Base-by-base conservation (phyloP, 2,888 invertebrate species). In the Villa cingulata region DNA sequence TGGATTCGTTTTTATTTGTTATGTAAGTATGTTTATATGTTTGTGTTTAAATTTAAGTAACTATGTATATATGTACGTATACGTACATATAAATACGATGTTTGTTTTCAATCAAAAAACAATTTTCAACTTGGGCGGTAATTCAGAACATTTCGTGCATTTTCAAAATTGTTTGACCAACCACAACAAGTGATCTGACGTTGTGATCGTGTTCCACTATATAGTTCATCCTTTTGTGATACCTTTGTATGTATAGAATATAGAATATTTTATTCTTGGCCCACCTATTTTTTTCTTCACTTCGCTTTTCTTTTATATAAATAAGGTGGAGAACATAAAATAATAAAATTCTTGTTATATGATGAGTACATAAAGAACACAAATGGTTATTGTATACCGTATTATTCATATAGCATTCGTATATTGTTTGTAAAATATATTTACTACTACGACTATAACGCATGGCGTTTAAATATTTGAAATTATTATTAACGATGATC, bases 121-220 rank as follows among this genome's bases (percentile, higher is more conserved):
- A 50, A 52, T 50, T 52, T 52, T 52, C 52, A 49, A 52, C 52
- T 52, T 52, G 52, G 52, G 52, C 52, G 52, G 52, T 52, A 52
- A 45, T 49, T 45, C 45, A 48, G 45, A 48, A 47, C 50, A 48
- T 52, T 52, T 52, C 52, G 50, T 52, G 52, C 50, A 46, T 46
- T 46, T 46, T 37, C 27, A 41, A 32, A 32, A 32, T 32, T 41
- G 41, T 46, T 46, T 37, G 46, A 46, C 46, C 46, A 46, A 46
- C 46, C 46, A 46, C 46, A 46, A 32, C 29, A 32, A 32, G 29
- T 32, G 29, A 32, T 32, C 29, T 32, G 12, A n/a, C n/a, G n/a
- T 32, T 3, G 12, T 32, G 4, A 12, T 32, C 29, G 29, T 32
- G 29, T 32, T 12, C 6, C 29, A 32, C 12, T n/a, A 9, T 14